Conservation (phyloP, 2,888 invertebrate species). For the Meloe dianella region DNA sequence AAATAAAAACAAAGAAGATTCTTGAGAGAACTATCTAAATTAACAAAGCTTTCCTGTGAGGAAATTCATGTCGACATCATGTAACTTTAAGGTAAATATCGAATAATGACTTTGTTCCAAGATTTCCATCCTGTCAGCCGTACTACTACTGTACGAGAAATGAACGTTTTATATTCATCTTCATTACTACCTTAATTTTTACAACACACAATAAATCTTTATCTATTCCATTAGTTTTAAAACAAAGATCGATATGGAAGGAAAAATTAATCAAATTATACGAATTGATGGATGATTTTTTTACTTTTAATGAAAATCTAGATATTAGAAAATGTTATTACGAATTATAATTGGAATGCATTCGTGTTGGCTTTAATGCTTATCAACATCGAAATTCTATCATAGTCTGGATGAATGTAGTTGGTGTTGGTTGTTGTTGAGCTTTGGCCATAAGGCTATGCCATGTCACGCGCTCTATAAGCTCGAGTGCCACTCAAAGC, state of each 20-base stretch:
- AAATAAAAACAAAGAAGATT: background rate
- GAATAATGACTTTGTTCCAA: background rate
- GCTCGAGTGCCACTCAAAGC: slow-evolving; percentile 48
- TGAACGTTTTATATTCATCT: background rate
- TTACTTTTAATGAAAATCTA: background rate
- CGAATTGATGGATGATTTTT: background rate
- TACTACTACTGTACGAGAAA: background rate
- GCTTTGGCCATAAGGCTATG: slow-evolving; percentile 50
- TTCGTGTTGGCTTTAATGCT: slow-evolving; percentile 34
- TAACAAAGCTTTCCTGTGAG: background rate
- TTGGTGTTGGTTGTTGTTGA: slow-evolving; percentile 43
- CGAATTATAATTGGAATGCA: slow-evolving; percentile 48
- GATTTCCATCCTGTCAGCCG: background rate
- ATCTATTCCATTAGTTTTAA: background rate
- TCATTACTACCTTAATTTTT: background rate
- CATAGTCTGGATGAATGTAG: background rate
- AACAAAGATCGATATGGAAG: background rate
- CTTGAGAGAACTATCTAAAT: background rate
- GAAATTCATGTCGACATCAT: background rate
- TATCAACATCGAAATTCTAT: slow-evolving; percentile 23
- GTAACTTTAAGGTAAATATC: background rate
- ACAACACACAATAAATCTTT: background rate
- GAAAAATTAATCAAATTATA: background rate
- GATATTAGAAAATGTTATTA: slow-evolving; percentile 16
- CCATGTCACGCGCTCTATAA: slow-evolving; percentile 52